Conservation (phyloP, 2,888 invertebrate species). For the Acronicta alni region DNA sequence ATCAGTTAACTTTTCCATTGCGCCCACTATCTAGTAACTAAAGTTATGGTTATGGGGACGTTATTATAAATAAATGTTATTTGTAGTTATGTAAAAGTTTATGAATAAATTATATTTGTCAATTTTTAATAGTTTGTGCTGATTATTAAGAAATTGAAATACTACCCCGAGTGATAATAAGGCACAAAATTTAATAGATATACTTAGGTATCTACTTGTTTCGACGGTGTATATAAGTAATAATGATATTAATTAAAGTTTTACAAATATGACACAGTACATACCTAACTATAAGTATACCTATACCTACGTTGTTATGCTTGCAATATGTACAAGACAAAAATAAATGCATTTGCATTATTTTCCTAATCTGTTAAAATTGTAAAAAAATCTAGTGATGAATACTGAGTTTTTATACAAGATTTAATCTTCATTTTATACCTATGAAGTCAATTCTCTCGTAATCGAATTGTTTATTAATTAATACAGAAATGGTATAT, state of each 20-base stretch:
- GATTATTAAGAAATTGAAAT: constrained; percentile 50
- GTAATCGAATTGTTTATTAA: constrained; percentile 78
- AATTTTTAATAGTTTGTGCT: constrained; percentile 57
- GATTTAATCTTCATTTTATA: constrained; percentile 80
- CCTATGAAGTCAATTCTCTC: constrained; percentile 85
- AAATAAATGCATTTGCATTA: constrained; percentile 71
- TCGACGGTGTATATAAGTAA: constrained; percentile 57
- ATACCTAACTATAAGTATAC: constrained; percentile 59
- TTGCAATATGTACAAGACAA: constrained; percentile 67
- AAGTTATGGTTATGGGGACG: constrained; percentile 41
- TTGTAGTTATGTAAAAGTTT: constrained; percentile 54
- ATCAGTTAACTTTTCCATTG: constrained; percentile 35
- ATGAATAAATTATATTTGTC: constrained; percentile 56
- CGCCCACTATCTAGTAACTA: constrained; percentile 17
- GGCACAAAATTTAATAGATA: constrained; percentile 67
- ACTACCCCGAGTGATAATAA: constrained; percentile 67
- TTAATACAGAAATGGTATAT: constrained; percentile 64
- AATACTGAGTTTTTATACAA: constrained; percentile 79
- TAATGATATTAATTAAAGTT: constrained; percentile 56
- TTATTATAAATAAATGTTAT: constrained; percentile 55
- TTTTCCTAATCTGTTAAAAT: constrained; percentile 73
- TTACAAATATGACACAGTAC: constrained; percentile 55
- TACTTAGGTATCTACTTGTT: constrained; percentile 53
- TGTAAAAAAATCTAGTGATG: constrained; percentile 65
- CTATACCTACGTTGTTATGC: constrained; percentile 63